These are phyloP conservation scores for Patiria miniata DNA, from an alignment of 35 echinoderm and acorn worm genomes.

Conservation along the genomic window DNA sequence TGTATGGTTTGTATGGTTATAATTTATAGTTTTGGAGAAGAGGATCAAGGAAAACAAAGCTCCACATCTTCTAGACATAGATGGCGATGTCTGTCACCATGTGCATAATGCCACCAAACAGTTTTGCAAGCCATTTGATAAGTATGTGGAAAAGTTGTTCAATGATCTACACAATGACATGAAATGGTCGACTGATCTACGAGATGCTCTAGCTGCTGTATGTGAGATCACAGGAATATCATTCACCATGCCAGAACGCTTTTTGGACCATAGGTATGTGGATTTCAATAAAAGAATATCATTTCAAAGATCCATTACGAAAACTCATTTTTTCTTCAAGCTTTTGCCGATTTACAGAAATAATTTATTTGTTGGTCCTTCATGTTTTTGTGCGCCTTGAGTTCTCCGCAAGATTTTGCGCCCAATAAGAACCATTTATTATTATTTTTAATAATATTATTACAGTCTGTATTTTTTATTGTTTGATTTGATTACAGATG, in stretches of 20 bases:
- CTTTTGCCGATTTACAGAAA: too few relatives aligned
- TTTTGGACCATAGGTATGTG: too few relatives aligned
- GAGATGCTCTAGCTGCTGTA: conserved; percentile 48
- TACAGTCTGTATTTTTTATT: too few relatives aligned
- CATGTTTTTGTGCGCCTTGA: too few relatives aligned
- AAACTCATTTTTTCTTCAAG: too few relatives aligned
- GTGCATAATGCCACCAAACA: conserved; percentile 53
- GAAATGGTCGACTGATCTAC: conserved; percentile 44
- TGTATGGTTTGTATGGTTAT: too few relatives aligned
- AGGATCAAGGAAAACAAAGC: conserved; percentile 27
- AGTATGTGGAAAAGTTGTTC: not conserved
- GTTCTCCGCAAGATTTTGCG: too few relatives aligned
- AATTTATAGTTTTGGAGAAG: conserved; percentile 64
- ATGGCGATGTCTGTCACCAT: conserved; percentile 63
- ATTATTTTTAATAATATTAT: too few relatives aligned
- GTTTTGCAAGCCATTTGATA: conserved; percentile 43
- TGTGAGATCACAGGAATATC: conserved; percentile 37
- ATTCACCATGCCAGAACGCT: conserved; percentile 58
- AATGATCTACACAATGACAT: not conserved
- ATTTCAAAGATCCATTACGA: too few relatives aligned
- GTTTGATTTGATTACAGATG: conserved; percentile 53
- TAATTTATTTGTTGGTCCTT: too few relatives aligned
- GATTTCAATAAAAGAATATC: too few relatives aligned
- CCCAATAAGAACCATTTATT: too few relatives aligned
- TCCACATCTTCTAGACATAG: conserved; percentile 57